A percentile compares a stretch with the other conserved stretches of the same genome.
Conservation (phyloP, 1,140 invertebrate species). For the Bradysia coprophila region DNA sequence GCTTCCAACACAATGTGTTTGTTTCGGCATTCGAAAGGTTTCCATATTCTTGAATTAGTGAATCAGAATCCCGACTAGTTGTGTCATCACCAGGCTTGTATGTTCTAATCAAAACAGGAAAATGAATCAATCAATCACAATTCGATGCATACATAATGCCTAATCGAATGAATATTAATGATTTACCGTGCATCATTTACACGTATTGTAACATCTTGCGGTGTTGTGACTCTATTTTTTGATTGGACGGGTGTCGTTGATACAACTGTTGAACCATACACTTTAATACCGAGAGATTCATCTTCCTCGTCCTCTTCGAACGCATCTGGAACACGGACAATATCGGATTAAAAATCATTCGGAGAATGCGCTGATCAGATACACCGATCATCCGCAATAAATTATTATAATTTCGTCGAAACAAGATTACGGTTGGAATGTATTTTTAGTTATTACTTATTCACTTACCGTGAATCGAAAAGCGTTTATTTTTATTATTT, state of each 20-base stretch:
- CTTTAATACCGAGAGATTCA: slow-evolving; percentile 54
- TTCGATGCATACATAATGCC: not conserved
- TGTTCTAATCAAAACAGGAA: slow-evolving; percentile 27
- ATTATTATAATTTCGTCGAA: no score
- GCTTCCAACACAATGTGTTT: slow-evolving; percentile 49
- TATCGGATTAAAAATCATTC: no score
- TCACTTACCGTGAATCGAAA: slow-evolving; percentile 33
- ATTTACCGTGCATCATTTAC: not conserved
- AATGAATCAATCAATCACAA: not conserved
- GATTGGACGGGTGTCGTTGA: slow-evolving; percentile 29
- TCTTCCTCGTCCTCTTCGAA: slow-evolving; percentile 67
- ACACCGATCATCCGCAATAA: no score
- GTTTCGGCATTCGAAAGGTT: slow-evolving; percentile 34
- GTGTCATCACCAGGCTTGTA: slow-evolving; percentile 46
- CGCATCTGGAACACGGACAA: slow-evolving; percentile 64
- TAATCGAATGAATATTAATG: not conserved
- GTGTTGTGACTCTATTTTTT: slow-evolving; percentile 13
- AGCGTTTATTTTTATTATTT: slow-evolving; percentile 34
- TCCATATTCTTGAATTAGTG: slow-evolving; percentile 55
- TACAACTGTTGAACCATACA: slow-evolving; percentile 49
- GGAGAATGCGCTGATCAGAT: no score
- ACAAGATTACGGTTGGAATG: no score
- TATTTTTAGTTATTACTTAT: no score
- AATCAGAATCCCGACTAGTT: slow-evolving; percentile 58
- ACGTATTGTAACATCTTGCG: slow-evolving; percentile 15